Percentiles rank a stretch among this genome's conserved stretches.
Evolutionary conservation across 2,113 vertebrate genomes (phyloP).

Genomic region (Gymnocephalus cernua): DNA sequence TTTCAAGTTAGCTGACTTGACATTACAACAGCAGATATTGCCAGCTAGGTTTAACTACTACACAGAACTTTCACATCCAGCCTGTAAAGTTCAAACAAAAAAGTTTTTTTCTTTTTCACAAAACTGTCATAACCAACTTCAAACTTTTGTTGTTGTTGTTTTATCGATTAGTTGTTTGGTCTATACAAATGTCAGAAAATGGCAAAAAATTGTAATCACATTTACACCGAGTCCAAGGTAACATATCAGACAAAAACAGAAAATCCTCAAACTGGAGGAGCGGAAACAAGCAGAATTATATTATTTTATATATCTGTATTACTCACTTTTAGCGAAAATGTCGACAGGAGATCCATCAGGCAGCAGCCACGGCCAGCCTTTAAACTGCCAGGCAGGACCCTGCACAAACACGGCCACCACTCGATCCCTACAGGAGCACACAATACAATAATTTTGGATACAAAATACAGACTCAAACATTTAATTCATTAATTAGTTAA

Average conservation of each 20-base stretch:
- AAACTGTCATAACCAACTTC: no score
- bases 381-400: constrained; percentile 99
- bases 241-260: no score
- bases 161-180: no score
- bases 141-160: no score
- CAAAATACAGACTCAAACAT: neutral
- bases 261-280: neutral
- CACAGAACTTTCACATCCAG: neutral
- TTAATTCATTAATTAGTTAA: no score
- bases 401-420: constrained; percentile 99
- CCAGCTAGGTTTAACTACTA: neutral
- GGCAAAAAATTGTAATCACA: no score
- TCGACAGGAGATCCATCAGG: constrained; percentile 98
- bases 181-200: no score
- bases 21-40: neutral
- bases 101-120: no score
- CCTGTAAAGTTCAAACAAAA: no score
- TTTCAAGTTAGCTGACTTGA: neutral
- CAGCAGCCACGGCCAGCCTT: constrained; percentile 98
- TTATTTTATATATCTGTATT: neutral
- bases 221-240: neutral
- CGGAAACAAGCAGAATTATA: neutral
- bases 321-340: constrained; percentile 99
- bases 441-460: neutral
- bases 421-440: constrained; percentile 88